Evolutionary conservation across 2,113 vertebrate genomes (phyloP).

Genomic region (Rhodinocichla rosea): DNA sequence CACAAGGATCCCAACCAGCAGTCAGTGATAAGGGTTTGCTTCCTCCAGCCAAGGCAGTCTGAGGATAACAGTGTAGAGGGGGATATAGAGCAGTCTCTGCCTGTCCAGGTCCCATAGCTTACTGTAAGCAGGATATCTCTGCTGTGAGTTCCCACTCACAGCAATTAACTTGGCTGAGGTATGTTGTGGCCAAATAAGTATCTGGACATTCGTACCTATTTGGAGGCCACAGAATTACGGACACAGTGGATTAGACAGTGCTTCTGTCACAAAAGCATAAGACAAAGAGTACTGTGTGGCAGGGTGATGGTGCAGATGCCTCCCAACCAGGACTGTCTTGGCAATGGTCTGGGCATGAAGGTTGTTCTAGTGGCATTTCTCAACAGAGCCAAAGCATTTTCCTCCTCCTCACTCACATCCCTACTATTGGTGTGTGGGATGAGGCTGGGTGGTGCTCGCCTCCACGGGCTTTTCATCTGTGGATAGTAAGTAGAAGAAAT

Average conservation of each 20-base stretch:
- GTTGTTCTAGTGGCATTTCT: background rate
- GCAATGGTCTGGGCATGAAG: background rate
- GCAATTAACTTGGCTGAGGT: background rate
- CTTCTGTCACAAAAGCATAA: accelerated
- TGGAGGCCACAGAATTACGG: background rate
- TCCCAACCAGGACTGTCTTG: background rate
- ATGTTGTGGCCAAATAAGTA: accelerated
- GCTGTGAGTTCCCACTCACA: background rate
- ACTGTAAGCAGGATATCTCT: background rate
- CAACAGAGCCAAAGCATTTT: background rate
- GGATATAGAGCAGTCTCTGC: background rate
- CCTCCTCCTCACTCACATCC: accelerated
- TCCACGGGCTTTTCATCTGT: background rate
- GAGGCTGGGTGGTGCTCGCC: background rate
- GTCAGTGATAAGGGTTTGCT: background rate
- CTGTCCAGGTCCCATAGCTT: background rate
- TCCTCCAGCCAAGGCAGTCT: background rate
- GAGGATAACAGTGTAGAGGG: accelerated
- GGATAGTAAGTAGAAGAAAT: background rate
- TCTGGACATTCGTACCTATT: background rate
- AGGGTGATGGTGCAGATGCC: background rate
- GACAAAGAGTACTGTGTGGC: background rate
- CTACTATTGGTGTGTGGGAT: background rate
- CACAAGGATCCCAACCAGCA: background rate
- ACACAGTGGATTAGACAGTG: background rate